Conservation (phyloP, 2,113 vertebrate species). For the Lutjanus erythropterus region DNA sequence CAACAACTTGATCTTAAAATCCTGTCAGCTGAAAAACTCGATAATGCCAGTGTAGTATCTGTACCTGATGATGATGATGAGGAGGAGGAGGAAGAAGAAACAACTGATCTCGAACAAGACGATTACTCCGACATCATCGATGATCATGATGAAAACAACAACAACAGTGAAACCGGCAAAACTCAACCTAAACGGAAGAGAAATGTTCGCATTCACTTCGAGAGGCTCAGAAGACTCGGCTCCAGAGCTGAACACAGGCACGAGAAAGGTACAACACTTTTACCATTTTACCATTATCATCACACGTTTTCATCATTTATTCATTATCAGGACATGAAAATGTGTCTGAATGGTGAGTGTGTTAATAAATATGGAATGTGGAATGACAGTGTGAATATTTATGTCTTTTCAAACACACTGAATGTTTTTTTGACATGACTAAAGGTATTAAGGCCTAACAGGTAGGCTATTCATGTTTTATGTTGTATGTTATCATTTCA, state of each 20-base stretch:
- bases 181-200: conserved; percentile 36
- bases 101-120: conserved; percentile 10
- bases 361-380: background rate
- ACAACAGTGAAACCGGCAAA: conserved; percentile 76
- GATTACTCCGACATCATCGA: conserved; percentile 30
- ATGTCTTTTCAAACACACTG: conserved; percentile 3
- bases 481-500: conserved; percentile 25
- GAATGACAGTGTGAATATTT: background rate
- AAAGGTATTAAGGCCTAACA: background rate
- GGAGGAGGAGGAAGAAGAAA: conserved; percentile 39
- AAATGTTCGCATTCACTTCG: conserved; percentile 29
- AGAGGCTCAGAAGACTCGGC: conserved; percentile 33
- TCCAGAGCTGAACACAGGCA: conserved; percentile 22
- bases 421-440: conserved; percentile 6
- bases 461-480: background rate
- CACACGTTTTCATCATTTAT: conserved; percentile 13
- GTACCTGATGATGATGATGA: conserved; percentile 40
- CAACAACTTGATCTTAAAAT: conserved; percentile 36
- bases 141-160: conserved; percentile 76
- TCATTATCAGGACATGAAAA: conserved; percentile 26
- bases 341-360: conserved; percentile 6
- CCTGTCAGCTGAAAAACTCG: conserved; percentile 14
- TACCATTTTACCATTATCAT: conserved; percentile 18
- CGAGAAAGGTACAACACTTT: conserved; percentile 75
- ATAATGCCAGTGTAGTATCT: conserved; percentile 13